phyloP scores from a whole-genome alignment of 1,140 invertebrate genomes.

The Drosophila eugracilis region DNA sequence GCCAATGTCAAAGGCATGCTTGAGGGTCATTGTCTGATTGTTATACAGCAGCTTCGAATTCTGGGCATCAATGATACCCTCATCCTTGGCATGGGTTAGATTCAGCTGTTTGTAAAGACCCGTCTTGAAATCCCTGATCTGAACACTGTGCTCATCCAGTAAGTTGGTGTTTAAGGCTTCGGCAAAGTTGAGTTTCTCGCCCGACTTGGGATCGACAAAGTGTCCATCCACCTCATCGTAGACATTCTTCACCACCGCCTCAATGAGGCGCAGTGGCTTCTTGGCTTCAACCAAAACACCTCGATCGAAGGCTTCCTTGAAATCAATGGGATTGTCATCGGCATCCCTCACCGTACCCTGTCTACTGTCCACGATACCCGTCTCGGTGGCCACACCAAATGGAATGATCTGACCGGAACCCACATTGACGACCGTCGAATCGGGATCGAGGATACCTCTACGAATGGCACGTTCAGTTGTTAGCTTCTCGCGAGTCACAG shows the following conservation, averaged over 20 bases:
- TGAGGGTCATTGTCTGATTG: constrained; percentile 89
- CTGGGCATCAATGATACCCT: constrained; percentile 90
- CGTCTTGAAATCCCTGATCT: constrained; percentile 92
- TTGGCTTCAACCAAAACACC: constrained; percentile 93
- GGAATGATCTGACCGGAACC: constrained; percentile 90
- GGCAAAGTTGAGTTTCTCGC: constrained; percentile 90
- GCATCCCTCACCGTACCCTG: constrained; percentile 89
- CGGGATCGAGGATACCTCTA: constrained; percentile 92
- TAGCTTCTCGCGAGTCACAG: constrained; percentile 89
- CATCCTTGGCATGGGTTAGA: constrained; percentile 90
- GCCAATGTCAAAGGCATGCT: constrained; percentile 92
- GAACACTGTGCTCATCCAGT: constrained; percentile 93
- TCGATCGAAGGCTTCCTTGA: constrained; percentile 93
- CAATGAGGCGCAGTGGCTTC: constrained; percentile 92
- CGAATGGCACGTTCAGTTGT: constrained; percentile 91
- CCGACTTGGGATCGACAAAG: constrained; percentile 92
- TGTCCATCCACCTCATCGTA: constrained; percentile 90
- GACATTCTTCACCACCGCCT: constrained; percentile 93
- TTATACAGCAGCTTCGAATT: constrained; percentile 89
- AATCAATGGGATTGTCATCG: constrained; percentile 89
- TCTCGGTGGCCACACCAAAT: constrained; percentile 92
- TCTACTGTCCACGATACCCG: constrained; percentile 91
- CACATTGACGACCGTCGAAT: constrained; percentile 91
- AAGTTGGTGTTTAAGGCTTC: constrained; percentile 91
- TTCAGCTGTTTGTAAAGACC: constrained; percentile 91